Evolutionary conservation across 2,797 vertebrate species (phyloP).

Genomic region (Sorex maritimensis): DNA sequence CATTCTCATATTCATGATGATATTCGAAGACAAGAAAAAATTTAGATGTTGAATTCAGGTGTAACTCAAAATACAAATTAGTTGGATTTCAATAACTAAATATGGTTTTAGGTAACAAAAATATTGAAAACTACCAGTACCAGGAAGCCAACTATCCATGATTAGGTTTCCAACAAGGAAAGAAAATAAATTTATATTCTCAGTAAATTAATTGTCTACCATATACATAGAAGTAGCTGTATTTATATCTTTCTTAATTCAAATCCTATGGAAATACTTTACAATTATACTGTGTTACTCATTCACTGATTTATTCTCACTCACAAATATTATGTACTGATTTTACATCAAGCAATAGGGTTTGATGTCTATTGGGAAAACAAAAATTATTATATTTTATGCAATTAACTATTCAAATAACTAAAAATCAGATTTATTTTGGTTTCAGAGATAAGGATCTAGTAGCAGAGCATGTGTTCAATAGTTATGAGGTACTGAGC

Average conservation of each 20-base stretch:
- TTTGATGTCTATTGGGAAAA: neutral
- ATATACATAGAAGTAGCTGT: neutral
- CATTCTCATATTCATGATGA: neutral
- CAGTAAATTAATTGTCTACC: conserved; percentile 19
- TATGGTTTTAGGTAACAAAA: conserved; percentile 35
- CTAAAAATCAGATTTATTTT: neutral
- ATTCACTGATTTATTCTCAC: neutral
- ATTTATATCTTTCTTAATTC: neutral
- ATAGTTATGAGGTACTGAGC: no score
- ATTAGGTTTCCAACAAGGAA: neutral
- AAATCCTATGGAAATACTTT: neutral
- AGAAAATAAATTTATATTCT: neutral
- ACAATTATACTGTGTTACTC: neutral
- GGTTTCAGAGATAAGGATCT: no score
- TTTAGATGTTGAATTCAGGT: neutral
- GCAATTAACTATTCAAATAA: neutral
- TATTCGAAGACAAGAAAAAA: neutral
- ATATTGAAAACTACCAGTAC: neutral
- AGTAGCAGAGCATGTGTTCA: no score
- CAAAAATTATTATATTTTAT: neutral
- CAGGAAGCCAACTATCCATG: neutral
- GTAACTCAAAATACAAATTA: neutral
- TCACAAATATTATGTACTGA: neutral
- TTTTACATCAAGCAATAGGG: neutral
- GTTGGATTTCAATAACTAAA: neutral